phyloP scores from a whole-genome alignment of 2,888 invertebrate genomes.

The Athrips mouffetella region DNA sequence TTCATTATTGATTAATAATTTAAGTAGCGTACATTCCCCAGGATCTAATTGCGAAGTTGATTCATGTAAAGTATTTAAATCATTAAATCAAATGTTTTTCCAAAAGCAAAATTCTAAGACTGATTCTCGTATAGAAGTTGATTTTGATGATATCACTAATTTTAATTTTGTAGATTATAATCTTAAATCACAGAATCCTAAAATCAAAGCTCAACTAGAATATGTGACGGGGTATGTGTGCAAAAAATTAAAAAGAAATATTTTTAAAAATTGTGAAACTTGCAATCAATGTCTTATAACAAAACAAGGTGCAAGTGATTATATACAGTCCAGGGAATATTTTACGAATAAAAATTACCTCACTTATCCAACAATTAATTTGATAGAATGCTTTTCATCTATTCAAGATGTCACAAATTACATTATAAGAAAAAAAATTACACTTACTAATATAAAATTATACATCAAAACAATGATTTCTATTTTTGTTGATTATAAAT shows the following conservation, averaged over 20 bases:
- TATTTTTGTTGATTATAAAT: not conserved
- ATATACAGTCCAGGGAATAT: not conserved
- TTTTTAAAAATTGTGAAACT: constrained; percentile 11
- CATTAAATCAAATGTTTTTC: not conserved
- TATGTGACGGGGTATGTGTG: constrained; percentile 15
- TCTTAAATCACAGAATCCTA: constrained; percentile 8
- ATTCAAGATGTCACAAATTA: not conserved
- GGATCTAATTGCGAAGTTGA: constrained; percentile 19
- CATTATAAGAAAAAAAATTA: not conserved
- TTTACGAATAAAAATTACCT: not conserved
- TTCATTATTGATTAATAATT: constrained; percentile 18
- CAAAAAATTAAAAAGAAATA: not conserved
- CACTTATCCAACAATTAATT: not conserved
- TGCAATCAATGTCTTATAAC: constrained; percentile 6
- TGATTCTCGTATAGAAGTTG: constrained; percentile 1
- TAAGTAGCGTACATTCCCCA: constrained; percentile 10
- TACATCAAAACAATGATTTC: not conserved
- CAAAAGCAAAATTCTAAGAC: not conserved
- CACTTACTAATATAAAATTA: not conserved
- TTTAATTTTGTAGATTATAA: not conserved
- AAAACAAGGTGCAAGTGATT: not conserved
- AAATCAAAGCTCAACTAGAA: not conserved
- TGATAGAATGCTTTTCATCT: not conserved
- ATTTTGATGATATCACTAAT: constrained; percentile 1
- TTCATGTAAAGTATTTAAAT: constrained; percentile 3